Percentiles rank a stretch among this genome's conserved stretches.
These are phyloP conservation scores for Agrypnia vestita DNA, from an alignment of 1,140 invertebrate genomes.

Conservation along the genomic window DNA sequence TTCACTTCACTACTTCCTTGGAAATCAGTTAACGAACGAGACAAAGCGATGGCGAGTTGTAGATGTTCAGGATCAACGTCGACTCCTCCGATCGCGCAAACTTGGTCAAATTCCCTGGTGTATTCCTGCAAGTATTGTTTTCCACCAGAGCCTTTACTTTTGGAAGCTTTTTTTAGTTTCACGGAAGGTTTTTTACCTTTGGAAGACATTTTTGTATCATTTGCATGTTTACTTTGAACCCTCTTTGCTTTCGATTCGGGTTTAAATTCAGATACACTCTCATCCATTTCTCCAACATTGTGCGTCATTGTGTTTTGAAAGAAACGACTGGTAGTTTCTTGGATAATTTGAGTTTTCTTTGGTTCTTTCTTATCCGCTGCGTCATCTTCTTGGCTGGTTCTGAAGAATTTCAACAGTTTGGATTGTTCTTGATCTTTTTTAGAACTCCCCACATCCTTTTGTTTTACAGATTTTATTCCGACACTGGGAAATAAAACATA, in stretches of 20 bases:
- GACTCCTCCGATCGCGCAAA: constrained; percentile 66
- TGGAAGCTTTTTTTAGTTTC: constrained; percentile 12
- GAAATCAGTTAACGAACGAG: constrained; percentile 67
- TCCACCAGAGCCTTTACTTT: constrained; percentile 9
- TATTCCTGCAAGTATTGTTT: constrained; percentile 63
- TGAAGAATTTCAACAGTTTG: constrained; percentile 28
- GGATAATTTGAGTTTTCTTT: background rate
- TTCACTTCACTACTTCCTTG: constrained; percentile 62
- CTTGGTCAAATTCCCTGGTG: constrained; percentile 66
- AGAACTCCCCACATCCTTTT: constrained; percentile 11
- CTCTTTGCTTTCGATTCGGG: constrained; percentile 30
- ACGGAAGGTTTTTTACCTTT: constrained; percentile 30
- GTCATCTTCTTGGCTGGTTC: background rate
- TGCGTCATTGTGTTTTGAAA: background rate
- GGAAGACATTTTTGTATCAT: constrained; percentile 2
- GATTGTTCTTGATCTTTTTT: background rate
- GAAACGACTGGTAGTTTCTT: constrained; percentile 25
- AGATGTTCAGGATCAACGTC: constrained; percentile 74
- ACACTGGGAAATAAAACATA: constrained; percentile 47
- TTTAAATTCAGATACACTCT: constrained; percentile 39
- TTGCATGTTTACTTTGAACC: constrained; percentile 14
- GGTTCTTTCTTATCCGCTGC: background rate
- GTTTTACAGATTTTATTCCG: constrained; percentile 27
- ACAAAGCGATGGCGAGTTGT: constrained; percentile 74
- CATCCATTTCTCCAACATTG: constrained; percentile 3